phyloP scores from a whole-genome alignment of 2,797 vertebrate genomes.

The Philypnodon macrostomus region DNA sequence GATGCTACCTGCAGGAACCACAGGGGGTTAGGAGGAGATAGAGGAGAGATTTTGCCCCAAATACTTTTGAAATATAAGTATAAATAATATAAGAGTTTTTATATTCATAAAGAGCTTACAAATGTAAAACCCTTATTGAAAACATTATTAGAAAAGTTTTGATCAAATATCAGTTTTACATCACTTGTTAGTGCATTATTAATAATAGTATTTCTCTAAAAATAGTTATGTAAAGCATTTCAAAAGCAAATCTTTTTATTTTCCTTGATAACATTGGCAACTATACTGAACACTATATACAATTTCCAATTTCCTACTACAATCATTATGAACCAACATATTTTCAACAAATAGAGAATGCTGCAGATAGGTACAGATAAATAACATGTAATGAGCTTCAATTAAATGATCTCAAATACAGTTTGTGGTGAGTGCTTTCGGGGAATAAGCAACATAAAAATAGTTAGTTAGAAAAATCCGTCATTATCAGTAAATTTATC shows the following conservation, averaged over 20 bases:
- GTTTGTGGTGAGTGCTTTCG: background rate
- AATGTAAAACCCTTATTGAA: background rate
- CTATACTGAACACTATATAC: too few relatives aligned
- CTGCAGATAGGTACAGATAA: too few relatives aligned
- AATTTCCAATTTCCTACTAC: too few relatives aligned
- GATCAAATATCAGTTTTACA: background rate
- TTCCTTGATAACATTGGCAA: too few relatives aligned
- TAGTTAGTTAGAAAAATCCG: too few relatives aligned
- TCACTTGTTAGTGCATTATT: background rate
- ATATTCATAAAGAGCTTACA: conserved; percentile 2
- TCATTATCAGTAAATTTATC: background rate
- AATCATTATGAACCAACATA: too few relatives aligned
- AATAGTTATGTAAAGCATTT: too few relatives aligned
- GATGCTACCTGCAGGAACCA: conserved; percentile 40
- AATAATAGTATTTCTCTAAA: too few relatives aligned
- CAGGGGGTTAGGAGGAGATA: background rate
- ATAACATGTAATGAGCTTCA: too few relatives aligned
- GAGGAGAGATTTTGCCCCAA: conserved; percentile 24
- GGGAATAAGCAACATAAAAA: background rate
- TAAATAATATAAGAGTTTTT: background rate
- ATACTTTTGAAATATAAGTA: conserved; percentile 10
- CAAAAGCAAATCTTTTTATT: too few relatives aligned
- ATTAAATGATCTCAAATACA: too few relatives aligned
- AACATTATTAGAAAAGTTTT: background rate
- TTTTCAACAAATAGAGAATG: too few relatives aligned